Percentiles rank a stretch among this genome's conserved stretches.
These are phyloP conservation scores for Pelecanus crispus DNA, from an alignment of 2,113 vertebrate genomes.

Conservation along the genomic window DNA sequence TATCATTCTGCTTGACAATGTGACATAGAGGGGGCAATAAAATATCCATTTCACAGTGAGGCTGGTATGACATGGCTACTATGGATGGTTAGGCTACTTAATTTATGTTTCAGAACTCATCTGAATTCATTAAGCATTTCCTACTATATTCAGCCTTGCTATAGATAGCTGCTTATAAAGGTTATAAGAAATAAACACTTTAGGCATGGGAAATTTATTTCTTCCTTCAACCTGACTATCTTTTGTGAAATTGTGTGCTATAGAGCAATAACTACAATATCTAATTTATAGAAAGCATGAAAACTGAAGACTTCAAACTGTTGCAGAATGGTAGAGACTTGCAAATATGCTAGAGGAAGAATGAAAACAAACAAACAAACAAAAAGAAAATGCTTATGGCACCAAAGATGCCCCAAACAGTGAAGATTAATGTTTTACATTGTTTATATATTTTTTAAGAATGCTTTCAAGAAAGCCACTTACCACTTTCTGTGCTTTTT, in stretches of 20 bases:
- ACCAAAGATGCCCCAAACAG: not conserved
- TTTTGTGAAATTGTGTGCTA: not conserved
- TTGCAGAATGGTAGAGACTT: not conserved
- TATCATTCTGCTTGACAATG: slow-evolving; percentile 10
- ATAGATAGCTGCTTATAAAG: slow-evolving; percentile 29
- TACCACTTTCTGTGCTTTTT: not conserved
- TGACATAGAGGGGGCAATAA: slow-evolving; percentile 43
- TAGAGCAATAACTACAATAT: not conserved
- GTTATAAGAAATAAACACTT: slow-evolving; percentile 38
- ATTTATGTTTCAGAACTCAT: slow-evolving; percentile 52
- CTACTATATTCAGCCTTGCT: not conserved
- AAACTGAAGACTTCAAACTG: not conserved
- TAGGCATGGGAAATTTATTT: not conserved
- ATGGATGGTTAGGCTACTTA: slow-evolving; percentile 51
- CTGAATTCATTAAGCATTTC: slow-evolving; percentile 47
- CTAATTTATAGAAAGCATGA: not conserved
- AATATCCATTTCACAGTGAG: slow-evolving; percentile 33
- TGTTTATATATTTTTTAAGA: not conserved
- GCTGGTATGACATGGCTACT: slow-evolving; percentile 5
- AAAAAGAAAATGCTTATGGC: not conserved
- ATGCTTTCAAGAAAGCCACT: slow-evolving; percentile 20
- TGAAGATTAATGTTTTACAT: slow-evolving; percentile 10
- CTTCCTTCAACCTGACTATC: not conserved
- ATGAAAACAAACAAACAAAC: slow-evolving; percentile 20
- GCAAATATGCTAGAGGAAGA: not conserved